These are phyloP conservation scores for Kradibia gibbosae DNA, from an alignment of 1,140 invertebrate genomes.

Conservation along the genomic window DNA sequence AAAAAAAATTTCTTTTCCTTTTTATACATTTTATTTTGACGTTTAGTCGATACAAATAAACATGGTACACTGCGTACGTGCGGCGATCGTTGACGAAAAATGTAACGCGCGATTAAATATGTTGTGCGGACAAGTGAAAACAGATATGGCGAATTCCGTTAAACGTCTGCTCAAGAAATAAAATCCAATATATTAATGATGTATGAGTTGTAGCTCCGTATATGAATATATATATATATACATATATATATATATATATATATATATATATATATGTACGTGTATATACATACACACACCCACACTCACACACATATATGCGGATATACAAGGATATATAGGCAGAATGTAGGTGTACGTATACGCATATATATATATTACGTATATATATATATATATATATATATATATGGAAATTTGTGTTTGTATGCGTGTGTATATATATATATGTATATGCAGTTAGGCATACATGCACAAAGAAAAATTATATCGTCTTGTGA, in stretches of 20 bases:
- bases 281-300: too few species aligned
- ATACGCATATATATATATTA: too few species aligned
- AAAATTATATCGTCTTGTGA: constrained; percentile 1
- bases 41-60: background rate
- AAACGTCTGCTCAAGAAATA: background rate
- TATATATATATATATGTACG: background rate
- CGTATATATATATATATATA: too few species aligned
- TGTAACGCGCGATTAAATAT: constrained; percentile 17
- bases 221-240: background rate
- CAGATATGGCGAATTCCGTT: constrained; percentile 8
- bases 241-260: background rate
- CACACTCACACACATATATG: too few species aligned
- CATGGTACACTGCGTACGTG: constrained; percentile 2
- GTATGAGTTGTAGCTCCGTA: background rate
- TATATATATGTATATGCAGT: background rate
- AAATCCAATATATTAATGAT: background rate
- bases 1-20: background rate
- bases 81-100: constrained; percentile 30
- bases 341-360: too few species aligned
- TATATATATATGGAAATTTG: too few species aligned
- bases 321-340: too few species aligned
- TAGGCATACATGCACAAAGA: too few species aligned
- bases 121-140: constrained; percentile 15
- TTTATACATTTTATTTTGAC: background rate
- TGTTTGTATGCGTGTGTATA: background rate